A percentile compares a stretch with the other conserved stretches of the same genome.
Evolutionary conservation across 35 echinoderm and acorn worm species (phyloP).

Genomic region (Ophiothrix spiculata): DNA sequence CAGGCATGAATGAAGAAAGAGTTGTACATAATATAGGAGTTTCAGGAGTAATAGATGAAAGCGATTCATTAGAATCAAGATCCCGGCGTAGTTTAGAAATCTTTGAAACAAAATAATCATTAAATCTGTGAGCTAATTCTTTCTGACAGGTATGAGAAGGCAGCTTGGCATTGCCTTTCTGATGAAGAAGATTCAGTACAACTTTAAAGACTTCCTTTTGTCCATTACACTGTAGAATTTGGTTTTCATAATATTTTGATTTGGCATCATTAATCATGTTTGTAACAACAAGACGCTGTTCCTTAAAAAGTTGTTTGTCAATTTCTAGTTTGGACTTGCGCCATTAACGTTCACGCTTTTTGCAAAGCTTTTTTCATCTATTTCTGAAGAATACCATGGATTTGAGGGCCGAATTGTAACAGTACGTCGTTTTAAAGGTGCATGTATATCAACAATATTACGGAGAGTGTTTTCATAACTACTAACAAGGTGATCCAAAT

Average conservation of each 20-base stretch:
- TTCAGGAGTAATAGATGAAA: not conserved
- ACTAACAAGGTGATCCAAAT: not conserved
- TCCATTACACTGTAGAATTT: not conserved
- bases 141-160: not conserved
- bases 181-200: not conserved
- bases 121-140: not conserved
- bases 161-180: constrained; percentile 14
- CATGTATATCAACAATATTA: not conserved
- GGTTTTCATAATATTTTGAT: not conserved
- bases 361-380: not conserved
- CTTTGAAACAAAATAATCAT: constrained; percentile 11
- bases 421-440: not conserved
- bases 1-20: not conserved
- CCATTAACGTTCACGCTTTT: not conserved
- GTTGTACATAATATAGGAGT: not conserved
- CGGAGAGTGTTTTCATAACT: not conserved
- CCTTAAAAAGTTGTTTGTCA: not conserved
- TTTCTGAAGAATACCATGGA: not conserved
- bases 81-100: not conserved
- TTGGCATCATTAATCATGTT: constrained; percentile 19
- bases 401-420: constrained; percentile 7
- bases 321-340: constrained; percentile 4
- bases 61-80: not conserved
- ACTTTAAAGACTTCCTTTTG: constrained; percentile 8
- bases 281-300: not conserved